Conservation (phyloP, 1,140 invertebrate species). For the Drosophila insularis region DNA sequence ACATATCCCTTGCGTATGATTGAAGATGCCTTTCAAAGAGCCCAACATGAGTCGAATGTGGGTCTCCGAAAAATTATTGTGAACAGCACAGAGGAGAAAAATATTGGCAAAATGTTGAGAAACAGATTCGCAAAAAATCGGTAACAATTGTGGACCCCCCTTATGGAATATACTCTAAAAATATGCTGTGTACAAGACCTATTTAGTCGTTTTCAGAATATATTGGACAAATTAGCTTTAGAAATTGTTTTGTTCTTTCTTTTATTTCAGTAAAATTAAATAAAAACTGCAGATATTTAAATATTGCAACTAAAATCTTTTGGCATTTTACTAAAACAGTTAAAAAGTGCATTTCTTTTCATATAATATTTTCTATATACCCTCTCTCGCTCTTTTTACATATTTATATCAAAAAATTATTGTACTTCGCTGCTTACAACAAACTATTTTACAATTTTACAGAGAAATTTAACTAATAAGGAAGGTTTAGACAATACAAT, state of each 20-base stretch:
- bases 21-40: conserved; percentile 53
- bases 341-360: conserved; percentile 44
- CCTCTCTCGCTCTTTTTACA: conserved; percentile 59
- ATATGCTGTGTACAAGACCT: conserved; percentile 27
- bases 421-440: conserved; percentile 80
- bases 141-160: too few species aligned
- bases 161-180: neutral
- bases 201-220: conserved; percentile 18
- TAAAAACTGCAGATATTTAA: conserved; percentile 36
- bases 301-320: conserved; percentile 54
- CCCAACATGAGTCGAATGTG: conserved; percentile 59
- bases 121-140: conserved; percentile 17
- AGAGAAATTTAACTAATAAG: conserved; percentile 62
- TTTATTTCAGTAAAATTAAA: conserved; percentile 3
- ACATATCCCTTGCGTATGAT: conserved; percentile 38
- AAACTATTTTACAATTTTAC: conserved; percentile 80
- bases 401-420: conserved; percentile 69
- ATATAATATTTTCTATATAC: conserved; percentile 3
- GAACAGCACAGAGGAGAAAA: conserved; percentile 46
- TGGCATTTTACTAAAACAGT: conserved; percentile 54
- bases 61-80: conserved; percentile 63
- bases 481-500: conserved; percentile 59
- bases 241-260: neutral
- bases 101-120: conserved; percentile 20
- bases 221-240: conserved; percentile 6